Base-by-base conservation (phyloP, 2,888 invertebrate species). In the Acanthosepion esculentum region DNA sequence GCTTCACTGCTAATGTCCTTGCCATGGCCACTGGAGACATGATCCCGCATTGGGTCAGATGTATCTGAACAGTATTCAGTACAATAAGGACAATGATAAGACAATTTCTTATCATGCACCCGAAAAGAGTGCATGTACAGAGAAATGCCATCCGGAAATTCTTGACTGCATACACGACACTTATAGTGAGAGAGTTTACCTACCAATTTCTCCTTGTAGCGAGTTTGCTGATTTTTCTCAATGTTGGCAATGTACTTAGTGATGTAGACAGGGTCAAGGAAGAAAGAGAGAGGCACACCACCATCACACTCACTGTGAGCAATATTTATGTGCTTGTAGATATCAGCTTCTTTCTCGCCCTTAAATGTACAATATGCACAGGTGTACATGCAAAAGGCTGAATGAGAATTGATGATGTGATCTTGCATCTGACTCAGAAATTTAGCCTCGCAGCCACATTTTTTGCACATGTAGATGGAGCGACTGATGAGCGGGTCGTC, bases 351-450 rank as follows among this genome's bases (percentile, higher is more conserved):
- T 29, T 94, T 94, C 48, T 94, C 94, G n/a, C 94, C 94, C 64
- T 94, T 94, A 55, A 64, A 94, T 23, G 55, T 64, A 48, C 94
- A 94, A 55, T 94, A 94, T 12, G 94, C 53, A 64, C 94, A 94
- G 1, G 94, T 64, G 59, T 94, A 94, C 64, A 94, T 64, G 41
- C 94, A 94, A 48, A 94, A 55, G 41, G 64, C 94, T 20, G 59
- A 64, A 94, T 94, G 94, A 15, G 94, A 55, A 55, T 94, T 94
- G 33, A 55, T 55, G 59, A 94, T 94, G 33, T 94, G 94, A 33
- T 94, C 94, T 48, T 94, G 94, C 55, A 94, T 94, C 33, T 64
- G 94, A 48, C 59, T 94, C 53, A 94, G 94, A 26, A 94, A 94
- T 29, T 94, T 55, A 29, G 94, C 94, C 59, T 64, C 64, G 59